These are phyloP conservation scores for Lycopodina hypogea DNA, from an alignment of 37 sponge, comb jelly and placozoan genomes.

Conservation along the genomic window DNA sequence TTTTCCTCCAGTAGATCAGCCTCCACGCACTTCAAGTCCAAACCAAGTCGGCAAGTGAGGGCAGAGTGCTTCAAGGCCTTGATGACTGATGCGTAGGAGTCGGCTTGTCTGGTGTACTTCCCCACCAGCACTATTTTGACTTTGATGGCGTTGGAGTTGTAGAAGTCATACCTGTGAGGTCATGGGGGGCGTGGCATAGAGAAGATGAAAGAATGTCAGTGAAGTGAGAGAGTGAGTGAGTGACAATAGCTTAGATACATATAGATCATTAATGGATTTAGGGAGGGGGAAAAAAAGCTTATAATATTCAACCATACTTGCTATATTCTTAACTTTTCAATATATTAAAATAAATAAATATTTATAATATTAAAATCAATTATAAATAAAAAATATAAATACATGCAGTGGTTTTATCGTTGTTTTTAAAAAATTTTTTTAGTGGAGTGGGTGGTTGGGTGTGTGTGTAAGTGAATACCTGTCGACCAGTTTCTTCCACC, in stretches of 20 bases:
- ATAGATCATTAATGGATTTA: too few species aligned
- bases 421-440: too few species aligned
- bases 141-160: slow-evolving; percentile 37
- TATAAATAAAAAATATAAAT: too few species aligned
- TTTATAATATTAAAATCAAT: too few species aligned
- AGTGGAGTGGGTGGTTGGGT: too few species aligned
- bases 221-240: not conserved
- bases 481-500: slow-evolving; percentile 78
- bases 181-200: not conserved
- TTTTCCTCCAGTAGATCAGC: slow-evolving; percentile 79
- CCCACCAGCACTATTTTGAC: slow-evolving; percentile 92
- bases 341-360: too few species aligned
- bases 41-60: slow-evolving; percentile 40
- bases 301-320: too few species aligned
- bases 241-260: not conserved
- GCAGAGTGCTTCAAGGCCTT: slow-evolving; percentile 92
- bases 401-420: too few species aligned
- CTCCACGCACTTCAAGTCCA: slow-evolving; percentile 71
- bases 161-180: slow-evolving; percentile 26
- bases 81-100: slow-evolving; percentile 85
- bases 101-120: slow-evolving; percentile 87
- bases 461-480: slow-evolving; percentile 68
- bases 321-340: too few species aligned
- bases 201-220: not conserved
- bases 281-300: too few species aligned